Base-by-base conservation (phyloP, 2,888 invertebrate genomes). In the Cephus sareptanus region DNA sequence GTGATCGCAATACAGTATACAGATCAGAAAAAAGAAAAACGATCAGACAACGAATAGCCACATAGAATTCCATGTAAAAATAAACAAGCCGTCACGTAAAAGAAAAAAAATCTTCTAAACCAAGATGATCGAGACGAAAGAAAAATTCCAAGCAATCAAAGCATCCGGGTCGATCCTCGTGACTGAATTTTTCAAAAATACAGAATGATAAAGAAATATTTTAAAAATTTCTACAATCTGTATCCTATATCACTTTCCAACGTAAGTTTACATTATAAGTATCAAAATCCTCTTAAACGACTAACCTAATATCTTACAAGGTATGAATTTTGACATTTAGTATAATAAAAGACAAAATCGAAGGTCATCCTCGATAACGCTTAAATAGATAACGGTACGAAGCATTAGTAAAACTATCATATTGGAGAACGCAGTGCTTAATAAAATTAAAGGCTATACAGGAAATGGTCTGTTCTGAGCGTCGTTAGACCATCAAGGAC, bases 401-500 rank as follows among this genome's bases (percentile, higher is more conserved):
- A 40, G 56, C 56, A 56, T 56, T 6, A 23, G 9, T 56, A 23
- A 56, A 56, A 56, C 23, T 23, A 23, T 23, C 40, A 1, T 15
- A 56, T 23, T 2, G 9, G 9, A 6, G 56, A 56, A 56, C 23
- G 40, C 70, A 77, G 73, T 70, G 77, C 69, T 70, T 77, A 40
- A 77, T 77, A 75, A 75, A 56, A 77, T 75, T 70, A 34, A 77
- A 75, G 56, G n/a, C 71, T 70, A 75, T 69, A 71, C 75, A 77
- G 77, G 77, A 77, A 77, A 75, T 75, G 31, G 75, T 77, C 77
- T 75, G 71, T 77, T 77, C 77, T 70, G 33, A 75, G 70, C 77
- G 75, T 75, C 56, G 56, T 56, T 75, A 75, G 56, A 56, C 69
- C 77, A 70, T 35, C 77, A 77, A 77, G 77, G 77, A 77, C 77